Evolutionary conservation across 2,113 vertebrate genomes (phyloP).

Genomic region (Orycteropus afer): DNA sequence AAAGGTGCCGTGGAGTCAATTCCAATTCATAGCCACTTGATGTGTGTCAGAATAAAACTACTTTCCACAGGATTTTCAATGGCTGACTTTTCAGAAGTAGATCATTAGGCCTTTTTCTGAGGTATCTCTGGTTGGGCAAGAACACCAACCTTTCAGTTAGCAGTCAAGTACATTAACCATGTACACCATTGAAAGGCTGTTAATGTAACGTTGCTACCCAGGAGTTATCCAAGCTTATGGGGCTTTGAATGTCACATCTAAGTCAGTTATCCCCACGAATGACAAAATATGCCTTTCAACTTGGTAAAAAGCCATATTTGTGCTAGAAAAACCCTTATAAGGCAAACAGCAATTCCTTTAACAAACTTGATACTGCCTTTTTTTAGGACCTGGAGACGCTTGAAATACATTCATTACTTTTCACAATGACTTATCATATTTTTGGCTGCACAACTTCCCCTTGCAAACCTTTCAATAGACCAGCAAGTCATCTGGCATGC

Average conservation of each 20-base stretch:
- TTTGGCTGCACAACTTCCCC: not conserved
- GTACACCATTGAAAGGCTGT: too few relatives aligned
- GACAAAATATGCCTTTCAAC: constrained; percentile 52
- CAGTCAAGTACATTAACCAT: too few relatives aligned
- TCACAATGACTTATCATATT: not conserved
- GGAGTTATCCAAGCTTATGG: not conserved
- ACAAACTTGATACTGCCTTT: not conserved
- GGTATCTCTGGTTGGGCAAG: too few relatives aligned
- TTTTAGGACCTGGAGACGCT: not conserved
- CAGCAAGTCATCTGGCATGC: not conserved
- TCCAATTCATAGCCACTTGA: too few relatives aligned
- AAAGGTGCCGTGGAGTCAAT: too few relatives aligned
- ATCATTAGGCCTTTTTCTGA: too few relatives aligned
- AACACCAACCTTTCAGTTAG: too few relatives aligned
- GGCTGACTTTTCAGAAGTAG: too few relatives aligned
- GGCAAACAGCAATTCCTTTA: not conserved
- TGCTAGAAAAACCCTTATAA: constrained; percentile 43
- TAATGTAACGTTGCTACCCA: not conserved
- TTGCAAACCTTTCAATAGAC: fast-evolving
- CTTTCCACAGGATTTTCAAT: too few relatives aligned
- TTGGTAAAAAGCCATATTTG: not conserved
- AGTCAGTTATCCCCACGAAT: not conserved
- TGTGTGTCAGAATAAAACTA: too few relatives aligned
- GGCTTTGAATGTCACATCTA: not conserved
- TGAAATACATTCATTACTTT: not conserved